A percentile compares a stretch with the other conserved stretches of the same genome.
These are phyloP conservation scores for Mesochorus sp. DNA, from an alignment of 2,888 invertebrate genomes.

Conservation along the genomic window DNA sequence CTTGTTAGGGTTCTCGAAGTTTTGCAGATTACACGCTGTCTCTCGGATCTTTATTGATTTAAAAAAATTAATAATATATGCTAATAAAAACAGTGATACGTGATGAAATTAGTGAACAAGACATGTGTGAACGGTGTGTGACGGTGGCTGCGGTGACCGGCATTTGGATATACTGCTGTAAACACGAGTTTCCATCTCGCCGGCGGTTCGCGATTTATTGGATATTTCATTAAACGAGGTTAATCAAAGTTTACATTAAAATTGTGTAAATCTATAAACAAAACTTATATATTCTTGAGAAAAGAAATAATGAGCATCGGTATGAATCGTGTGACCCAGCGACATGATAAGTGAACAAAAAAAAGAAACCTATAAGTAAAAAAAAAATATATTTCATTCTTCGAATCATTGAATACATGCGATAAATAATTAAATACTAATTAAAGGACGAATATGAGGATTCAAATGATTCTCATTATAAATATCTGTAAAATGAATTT, in stretches of 20 bases:
- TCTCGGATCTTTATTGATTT: background rate
- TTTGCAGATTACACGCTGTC: background rate
- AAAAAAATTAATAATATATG: background rate
- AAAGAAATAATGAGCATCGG: background rate
- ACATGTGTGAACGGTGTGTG: conserved; percentile 57
- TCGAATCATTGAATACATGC: background rate
- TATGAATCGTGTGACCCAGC: conserved; percentile 19
- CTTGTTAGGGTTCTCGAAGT: background rate
- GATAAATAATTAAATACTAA: conserved; percentile 1
- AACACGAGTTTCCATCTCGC: conserved; percentile 50
- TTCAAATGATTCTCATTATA: background rate
- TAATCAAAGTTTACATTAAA: background rate
- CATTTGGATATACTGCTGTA: conserved; percentile 59
- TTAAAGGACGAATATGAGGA: background rate
- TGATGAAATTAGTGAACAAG: conserved; percentile 52
- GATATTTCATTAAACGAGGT: conserved; percentile 41
- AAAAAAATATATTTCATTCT: background rate
- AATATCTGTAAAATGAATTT: background rate
- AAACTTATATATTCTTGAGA: background rate
- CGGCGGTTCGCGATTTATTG: conserved; percentile 46
- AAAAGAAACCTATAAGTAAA: background rate
- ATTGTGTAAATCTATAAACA: conserved; percentile 30
- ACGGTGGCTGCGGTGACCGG: conserved; percentile 59
- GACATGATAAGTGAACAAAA: conserved; percentile 21
- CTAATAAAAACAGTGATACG: conserved; percentile 40